Percentiles rank a stretch among this genome's conserved stretches.
phyloP scores from a whole-genome alignment of 2,888 invertebrate genomes.

The Drosophila buzzatii region DNA sequence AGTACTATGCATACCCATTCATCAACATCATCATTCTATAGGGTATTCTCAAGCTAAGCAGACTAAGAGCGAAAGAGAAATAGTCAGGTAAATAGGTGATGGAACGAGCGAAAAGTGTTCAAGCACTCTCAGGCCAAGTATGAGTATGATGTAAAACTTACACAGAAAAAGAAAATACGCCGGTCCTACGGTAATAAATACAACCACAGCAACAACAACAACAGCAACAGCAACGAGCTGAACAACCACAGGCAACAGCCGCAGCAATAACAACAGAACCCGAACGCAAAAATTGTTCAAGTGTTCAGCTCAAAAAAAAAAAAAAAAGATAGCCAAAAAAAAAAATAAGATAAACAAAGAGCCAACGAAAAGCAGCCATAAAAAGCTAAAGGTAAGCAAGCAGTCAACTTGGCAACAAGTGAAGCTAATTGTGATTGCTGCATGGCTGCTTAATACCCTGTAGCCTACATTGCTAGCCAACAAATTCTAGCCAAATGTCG shows the following conservation, averaged over 20 bases:
- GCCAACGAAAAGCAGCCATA: slow-evolving; percentile 21
- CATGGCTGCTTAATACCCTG: slow-evolving; percentile 29
- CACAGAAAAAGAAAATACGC: slow-evolving; percentile 40
- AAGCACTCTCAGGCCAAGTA: neutral
- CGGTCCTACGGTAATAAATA: slow-evolving; percentile 60
- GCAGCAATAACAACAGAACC: slow-evolving; percentile 34
- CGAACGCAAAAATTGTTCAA: slow-evolving; percentile 46
- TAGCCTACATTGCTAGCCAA: neutral
- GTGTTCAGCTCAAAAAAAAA: slow-evolving; percentile 34
- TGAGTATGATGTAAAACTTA: slow-evolving; percentile 47
- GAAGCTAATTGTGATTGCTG: slow-evolving; percentile 3
- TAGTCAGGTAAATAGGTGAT: neutral
- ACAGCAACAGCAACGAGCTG: slow-evolving; percentile 43
- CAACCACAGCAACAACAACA: slow-evolving; percentile 48
- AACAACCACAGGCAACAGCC: slow-evolving; percentile 43
- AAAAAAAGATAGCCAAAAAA: slow-evolving; percentile 34
- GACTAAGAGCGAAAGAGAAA: neutral
- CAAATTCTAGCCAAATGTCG: neutral
- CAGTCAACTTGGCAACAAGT: slow-evolving; percentile 28
- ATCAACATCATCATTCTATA: neutral
- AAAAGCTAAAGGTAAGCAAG: slow-evolving; percentile 29
- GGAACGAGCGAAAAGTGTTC: slow-evolving; percentile 22
- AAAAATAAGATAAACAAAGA: slow-evolving; percentile 1
- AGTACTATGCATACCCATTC: neutral
- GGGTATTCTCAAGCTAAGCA: neutral